phyloP scores from a whole-genome alignment of 2,113 vertebrate genomes.

The Candoia aspera region DNA sequence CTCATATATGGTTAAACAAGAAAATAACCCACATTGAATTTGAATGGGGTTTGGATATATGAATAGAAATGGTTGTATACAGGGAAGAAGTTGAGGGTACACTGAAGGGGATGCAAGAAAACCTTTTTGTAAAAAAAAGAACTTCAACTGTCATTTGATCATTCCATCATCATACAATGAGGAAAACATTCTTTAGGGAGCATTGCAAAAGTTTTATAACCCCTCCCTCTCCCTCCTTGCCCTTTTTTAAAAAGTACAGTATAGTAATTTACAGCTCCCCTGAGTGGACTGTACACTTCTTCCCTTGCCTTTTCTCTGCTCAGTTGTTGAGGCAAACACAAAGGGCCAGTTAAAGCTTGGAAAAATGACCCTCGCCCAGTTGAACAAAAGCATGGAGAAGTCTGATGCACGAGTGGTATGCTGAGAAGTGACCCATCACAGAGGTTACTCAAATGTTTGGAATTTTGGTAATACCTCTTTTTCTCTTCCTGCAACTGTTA shows the following conservation, averaged over 20 bases:
- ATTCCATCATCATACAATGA: neutral
- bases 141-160: neutral
- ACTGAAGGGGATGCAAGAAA: neutral
- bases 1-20: neutral
- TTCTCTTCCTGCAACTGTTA: slow-evolving; percentile 48
- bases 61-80: neutral
- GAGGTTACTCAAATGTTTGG: slow-evolving; percentile 73
- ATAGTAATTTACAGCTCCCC: slow-evolving; percentile 37
- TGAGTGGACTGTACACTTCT: neutral
- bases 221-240: neutral
- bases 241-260: neutral
- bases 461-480: slow-evolving; percentile 60
- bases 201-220: slow-evolving; percentile 16
- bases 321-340: slow-evolving; percentile 39
- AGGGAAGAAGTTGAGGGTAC: too few relatives aligned
- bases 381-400: slow-evolving; percentile 51
- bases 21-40: neutral
- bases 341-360: slow-evolving; percentile 37
- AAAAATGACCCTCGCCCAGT: slow-evolving; percentile 45
- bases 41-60: neutral
- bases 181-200: neutral
- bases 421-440: slow-evolving; percentile 62
- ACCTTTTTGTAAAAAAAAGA: neutral
- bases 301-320: slow-evolving; percentile 14
- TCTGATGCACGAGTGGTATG: slow-evolving; percentile 53